Evolutionary conservation across 64 coral and sea anemone genomes (phyloP).

Genomic region (Acropora tenuis): DNA sequence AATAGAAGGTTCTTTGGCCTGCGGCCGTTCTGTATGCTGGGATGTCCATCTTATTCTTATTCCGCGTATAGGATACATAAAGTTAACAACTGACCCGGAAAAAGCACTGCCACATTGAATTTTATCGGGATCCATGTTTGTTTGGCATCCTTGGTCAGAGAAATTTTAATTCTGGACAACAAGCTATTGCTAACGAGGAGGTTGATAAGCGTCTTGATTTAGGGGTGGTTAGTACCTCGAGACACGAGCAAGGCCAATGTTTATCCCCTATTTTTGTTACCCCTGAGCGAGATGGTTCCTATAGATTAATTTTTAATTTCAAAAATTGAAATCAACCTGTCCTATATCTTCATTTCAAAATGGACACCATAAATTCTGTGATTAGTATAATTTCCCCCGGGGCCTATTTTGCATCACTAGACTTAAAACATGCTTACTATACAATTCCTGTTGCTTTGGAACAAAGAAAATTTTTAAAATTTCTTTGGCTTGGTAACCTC

Average conservation of each 20-base stretch:
- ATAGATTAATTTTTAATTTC: slow-evolving; percentile 73
- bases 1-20: no score
- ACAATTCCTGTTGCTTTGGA: slow-evolving; percentile 59
- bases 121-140: no score
- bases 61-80: no score
- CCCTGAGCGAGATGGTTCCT: slow-evolving; percentile 54
- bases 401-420: slow-evolving; percentile 53
- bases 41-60: no score
- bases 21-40: no score
- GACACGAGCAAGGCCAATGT: slow-evolving; percentile 11
- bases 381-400: slow-evolving; percentile 48
- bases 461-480: slow-evolving; percentile 52
- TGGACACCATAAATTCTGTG: slow-evolving; percentile 8
- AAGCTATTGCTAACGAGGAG: slow-evolving; percentile 20
- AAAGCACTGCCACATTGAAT: no score
- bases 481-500: slow-evolving; percentile 44
- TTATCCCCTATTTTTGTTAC: slow-evolving; percentile 54
- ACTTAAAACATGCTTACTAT: slow-evolving; percentile 64
- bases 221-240: no score
- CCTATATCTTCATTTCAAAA: slow-evolving; percentile 22
- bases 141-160: no score
- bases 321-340: slow-evolving; percentile 66
- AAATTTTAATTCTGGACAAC: neutral
- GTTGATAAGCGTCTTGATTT: slow-evolving; percentile 32
- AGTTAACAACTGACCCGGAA: no score